Base-by-base conservation (phyloP, 1,140 invertebrate genomes). In the honey bee (Apis mellifera) region DNA sequence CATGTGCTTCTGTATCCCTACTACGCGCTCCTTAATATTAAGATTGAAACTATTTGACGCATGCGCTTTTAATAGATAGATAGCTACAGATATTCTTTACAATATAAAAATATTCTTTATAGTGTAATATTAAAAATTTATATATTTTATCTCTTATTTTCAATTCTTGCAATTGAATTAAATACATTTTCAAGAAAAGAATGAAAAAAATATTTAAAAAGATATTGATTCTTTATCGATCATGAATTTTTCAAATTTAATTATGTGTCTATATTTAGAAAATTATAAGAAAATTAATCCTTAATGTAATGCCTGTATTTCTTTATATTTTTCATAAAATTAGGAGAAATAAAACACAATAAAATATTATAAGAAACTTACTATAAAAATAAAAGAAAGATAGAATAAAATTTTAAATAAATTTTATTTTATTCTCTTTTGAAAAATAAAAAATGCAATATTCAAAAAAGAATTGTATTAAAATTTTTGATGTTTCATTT, bases 21-120 rank as follows among this genome's bases (percentile, higher is more conserved):
- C 64, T 23, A 32, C 4, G 1, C 2, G 32, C 26, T 66, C 57
- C 26, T 72, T 62, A 55, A 66, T 9, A 52, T 17, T 15, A n/a
- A 52, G 73, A 62, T 73, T 73, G 52, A 26, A 55, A 60, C 32
- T 62, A 23, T 26, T 13, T 15, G 17, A 66, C 86, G 77, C 82
- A 84, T 60, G 82, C 85, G 86, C 57, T 32, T 32, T 66, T 19
- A 1, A n/a, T n/a, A n/a, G n/a, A n/a, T n/a, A n/a, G n/a, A n/a
- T n/a, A 7, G 1, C 4, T 19, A 7, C 21, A 5, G 13, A 60
- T 77, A 59, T 69, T 48, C 32, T 77, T 76, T 17, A n/a, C 3
- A 42, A 42, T 42, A 42, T 7, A 42, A 42, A 42, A 42, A 42
- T 42, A 42, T 42, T 42, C 32, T 42, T 42, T 42, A 42, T 42